Base-by-base conservation (phyloP, 2,113 vertebrate genomes). In the Pyxicephalus adspersus region DNA sequence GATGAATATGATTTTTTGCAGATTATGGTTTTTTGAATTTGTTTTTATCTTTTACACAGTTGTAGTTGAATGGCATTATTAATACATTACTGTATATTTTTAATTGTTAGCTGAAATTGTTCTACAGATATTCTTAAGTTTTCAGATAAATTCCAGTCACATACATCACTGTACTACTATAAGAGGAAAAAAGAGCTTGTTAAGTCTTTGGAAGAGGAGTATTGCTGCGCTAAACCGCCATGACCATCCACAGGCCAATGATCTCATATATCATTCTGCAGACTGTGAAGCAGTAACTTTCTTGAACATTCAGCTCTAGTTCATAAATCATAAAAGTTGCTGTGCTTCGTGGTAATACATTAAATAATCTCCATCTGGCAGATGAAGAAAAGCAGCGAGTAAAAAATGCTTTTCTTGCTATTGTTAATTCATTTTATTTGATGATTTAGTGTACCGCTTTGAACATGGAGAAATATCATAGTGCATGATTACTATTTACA, bases 271-370 rank as follows among this genome's bases (percentile, higher is more conserved):
- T 80, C 65, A 60, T 23, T 50, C 29, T 71, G 67, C 55, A 71
- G 55, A 19, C 45, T 63, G 25, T 61, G 4, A 23, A 52, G 7
- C 51, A 71, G 50, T 61, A 31, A 55, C 18, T 50, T 67, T 80
- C 28, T 63, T 50, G 66, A n/a, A 31, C 34, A 58, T 78, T 38
- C 66, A 77, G 76, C 63, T 26, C 61, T 5, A 26, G 54, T 71
- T 80, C 77, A 80, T 80, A 71, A 80, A 71, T 70, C 77, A 70
- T 70, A 65, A 54, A 52, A 66, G 18, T 66, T 77, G 19, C 76
- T 34, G 61, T 55, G 45, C 20, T 34, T 55, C 52, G 45, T 28
- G 65, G 11, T 77, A 77, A 52, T 64, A 64, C 25, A 52, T 50
- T 65, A 51, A 52, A 34, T 34, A 34, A 77, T 77, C 61, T 2